Conservation (phyloP, 2,888 invertebrate genomes). For the Escarpia spicata region DNA sequence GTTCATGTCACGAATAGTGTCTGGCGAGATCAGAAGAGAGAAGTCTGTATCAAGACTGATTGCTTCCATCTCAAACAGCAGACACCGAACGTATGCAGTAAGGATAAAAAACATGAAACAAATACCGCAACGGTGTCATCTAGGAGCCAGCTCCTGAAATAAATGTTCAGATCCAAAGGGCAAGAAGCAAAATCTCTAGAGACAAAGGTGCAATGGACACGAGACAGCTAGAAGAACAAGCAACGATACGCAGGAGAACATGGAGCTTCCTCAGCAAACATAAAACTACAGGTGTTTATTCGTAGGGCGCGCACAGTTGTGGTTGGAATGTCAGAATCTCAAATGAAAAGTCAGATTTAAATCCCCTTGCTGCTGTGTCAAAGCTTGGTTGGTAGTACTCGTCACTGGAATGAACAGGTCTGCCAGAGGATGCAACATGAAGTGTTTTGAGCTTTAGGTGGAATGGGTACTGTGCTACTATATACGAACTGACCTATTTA, state of each 20-base stretch:
- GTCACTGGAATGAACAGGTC: no score
- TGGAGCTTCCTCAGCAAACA: no score
- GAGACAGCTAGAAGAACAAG: background rate
- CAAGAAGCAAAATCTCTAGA: background rate
- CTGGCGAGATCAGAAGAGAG: background rate
- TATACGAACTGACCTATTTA: no score
- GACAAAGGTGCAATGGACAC: background rate
- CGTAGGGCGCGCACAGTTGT: no score
- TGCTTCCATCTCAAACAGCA: background rate
- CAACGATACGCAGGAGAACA: background rate
- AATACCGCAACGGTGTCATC: background rate
- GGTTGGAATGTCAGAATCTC: no score
- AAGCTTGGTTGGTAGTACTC: no score
- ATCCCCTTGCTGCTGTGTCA: no score
- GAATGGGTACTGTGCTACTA: no score
- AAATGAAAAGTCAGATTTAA: no score
- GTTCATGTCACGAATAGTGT: slow-evolving; percentile 1
- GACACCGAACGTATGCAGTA: background rate
- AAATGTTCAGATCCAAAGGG: background rate
- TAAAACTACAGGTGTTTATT: no score
- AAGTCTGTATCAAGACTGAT: background rate
- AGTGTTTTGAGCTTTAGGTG: no score
- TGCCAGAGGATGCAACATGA: no score
- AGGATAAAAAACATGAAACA: background rate
- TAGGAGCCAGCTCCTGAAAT: background rate